These are phyloP conservation scores for Lophotriccus pileatus DNA, from an alignment of 2,797 vertebrate species.

Conservation along the genomic window DNA sequence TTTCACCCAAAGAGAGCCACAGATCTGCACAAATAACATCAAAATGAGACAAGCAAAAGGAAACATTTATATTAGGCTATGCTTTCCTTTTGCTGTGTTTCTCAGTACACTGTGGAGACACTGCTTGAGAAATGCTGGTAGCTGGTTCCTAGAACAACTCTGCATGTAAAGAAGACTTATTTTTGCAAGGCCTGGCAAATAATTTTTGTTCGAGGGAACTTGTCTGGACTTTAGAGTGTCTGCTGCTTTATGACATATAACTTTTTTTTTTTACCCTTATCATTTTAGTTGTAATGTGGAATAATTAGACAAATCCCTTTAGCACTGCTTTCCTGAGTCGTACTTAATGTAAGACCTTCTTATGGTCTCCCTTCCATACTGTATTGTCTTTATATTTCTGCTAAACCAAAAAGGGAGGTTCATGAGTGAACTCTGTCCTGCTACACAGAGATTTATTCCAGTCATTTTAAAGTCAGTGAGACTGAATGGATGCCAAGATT, in stretches of 20 bases:
- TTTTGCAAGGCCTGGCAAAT: not conserved
- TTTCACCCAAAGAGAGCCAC: not conserved
- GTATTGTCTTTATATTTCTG: not conserved
- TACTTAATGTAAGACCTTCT: not conserved
- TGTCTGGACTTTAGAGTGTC: not conserved
- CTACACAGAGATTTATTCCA: not conserved
- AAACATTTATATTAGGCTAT: not conserved
- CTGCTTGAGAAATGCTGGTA: not conserved
- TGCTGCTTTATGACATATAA: not conserved
- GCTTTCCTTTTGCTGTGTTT: not conserved
- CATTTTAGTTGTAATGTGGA: not conserved
- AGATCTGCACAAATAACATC: not conserved
- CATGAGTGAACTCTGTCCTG: not conserved
- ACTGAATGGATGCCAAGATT: not conserved
- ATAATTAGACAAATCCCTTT: not conserved
- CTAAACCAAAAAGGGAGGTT: not conserved
- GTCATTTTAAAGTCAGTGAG: not conserved
- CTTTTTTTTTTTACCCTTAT: not conserved
- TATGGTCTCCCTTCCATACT: not conserved
- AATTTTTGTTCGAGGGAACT: not conserved
- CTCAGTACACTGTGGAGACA: not conserved
- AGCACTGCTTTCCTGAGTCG: not conserved
- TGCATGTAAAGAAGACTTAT: not conserved
- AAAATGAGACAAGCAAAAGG: not conserved
- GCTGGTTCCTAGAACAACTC: not conserved